Evolutionary conservation across 2,888 invertebrate species (phyloP), one percentile per base, ranked within the genome.

Genomic region (Dryomyza anilis): DNA sequence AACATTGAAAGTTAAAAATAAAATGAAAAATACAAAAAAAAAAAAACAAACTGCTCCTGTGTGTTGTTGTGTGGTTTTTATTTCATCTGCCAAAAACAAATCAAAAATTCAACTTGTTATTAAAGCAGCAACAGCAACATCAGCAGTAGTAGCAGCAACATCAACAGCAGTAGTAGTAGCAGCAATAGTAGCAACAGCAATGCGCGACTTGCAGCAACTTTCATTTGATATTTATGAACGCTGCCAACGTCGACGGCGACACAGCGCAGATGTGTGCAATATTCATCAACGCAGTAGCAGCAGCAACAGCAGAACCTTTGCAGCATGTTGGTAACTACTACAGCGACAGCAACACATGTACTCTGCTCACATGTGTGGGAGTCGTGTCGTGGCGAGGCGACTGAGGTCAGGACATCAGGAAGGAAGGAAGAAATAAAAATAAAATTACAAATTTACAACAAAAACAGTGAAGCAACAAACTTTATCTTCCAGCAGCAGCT

Each of bases 21-120:
- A 14, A 16, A 56, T 7, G 30, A 39, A 5, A 14, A 39, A n/a
- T 29, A 45, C n/a, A 50, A 6, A 46, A n/a, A 21, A 59, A 48
- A 23, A 21, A 23, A 19, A 48, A 45, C 45, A 27, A 45, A 43
- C 43, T 45, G 30, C 30, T 58, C 16, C 43, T 45, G 29, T 29
- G 46, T 29, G 12, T 23, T 16, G 33, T 58, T n/a, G n/a, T n/a
- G n/a, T n/a, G n/a, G n/a, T n/a, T n/a, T 60, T 60, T 48, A 25
- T 50, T 69, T 67, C 69, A 67, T 68, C 67, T 69, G 71, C 68
- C 66, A 50, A 63, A 55, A 64, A 53, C 69, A 65, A 65, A 71
- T 69, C 68, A 71, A 71, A 71, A 69, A 71, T 71, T 71, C 69
- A 69, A 67, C 65, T 67, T 67, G 64, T 69, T 71, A 69, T 67